These are phyloP conservation scores for Zoroaster sp. DNA, from an alignment of 53 echinoderm and acorn worm genomes.

Conservation along the genomic window DNA sequence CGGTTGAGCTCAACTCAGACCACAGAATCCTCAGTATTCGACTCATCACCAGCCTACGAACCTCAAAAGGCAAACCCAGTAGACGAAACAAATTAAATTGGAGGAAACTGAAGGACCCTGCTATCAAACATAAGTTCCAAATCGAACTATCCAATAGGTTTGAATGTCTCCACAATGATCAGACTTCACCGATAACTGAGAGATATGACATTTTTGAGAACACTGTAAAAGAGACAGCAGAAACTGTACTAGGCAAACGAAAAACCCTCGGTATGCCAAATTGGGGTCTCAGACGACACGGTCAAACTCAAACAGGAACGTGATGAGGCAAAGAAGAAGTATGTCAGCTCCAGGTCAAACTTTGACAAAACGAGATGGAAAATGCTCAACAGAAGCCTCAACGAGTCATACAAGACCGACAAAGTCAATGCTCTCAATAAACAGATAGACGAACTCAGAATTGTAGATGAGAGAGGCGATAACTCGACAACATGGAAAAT, in stretches of 20 bases:
- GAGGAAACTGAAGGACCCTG: constrained; percentile 47
- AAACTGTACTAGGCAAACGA: background rate
- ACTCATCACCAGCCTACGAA: constrained; percentile 49
- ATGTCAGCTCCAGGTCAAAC: background rate
- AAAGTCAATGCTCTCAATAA: background rate
- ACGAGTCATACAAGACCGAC: constrained; percentile 32
- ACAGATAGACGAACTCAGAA: constrained; percentile 20
- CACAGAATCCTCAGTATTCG: constrained; percentile 20
- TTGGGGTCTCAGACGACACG: constrained; percentile 42
- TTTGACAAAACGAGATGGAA: constrained; percentile 26
- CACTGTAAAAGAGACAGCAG: constrained; percentile 1
- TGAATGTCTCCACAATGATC: background rate
- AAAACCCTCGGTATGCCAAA: constrained; percentile 27
- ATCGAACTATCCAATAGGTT: constrained; percentile 49
- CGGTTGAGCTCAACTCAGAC: constrained; percentile 31
- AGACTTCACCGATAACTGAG: background rate
- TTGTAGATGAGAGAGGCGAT: background rate
- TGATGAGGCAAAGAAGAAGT: constrained; percentile 42
- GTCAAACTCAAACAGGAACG: background rate
- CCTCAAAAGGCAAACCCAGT: constrained; percentile 37
- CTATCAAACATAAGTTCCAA: constrained; percentile 1
- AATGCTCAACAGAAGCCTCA: background rate
- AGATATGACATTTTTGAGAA: constrained; percentile 18
- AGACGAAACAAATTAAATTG: constrained; percentile 48
- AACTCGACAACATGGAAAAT: constrained; percentile 46